Base-by-base conservation (phyloP, 2,797 vertebrate genomes). In the Philypnodon macrostomus region DNA sequence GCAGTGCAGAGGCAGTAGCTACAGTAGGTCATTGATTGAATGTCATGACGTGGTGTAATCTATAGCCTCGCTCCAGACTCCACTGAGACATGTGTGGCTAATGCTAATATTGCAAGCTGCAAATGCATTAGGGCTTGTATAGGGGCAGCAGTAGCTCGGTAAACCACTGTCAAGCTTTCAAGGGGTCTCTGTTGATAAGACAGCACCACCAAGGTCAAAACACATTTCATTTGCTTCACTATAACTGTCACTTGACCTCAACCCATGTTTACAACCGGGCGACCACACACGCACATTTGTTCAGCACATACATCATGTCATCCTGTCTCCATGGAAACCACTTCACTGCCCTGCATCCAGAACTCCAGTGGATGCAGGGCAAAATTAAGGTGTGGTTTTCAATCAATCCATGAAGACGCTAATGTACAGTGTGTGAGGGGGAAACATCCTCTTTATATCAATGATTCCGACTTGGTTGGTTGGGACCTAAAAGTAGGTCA, bases 21-120 rank as follows among this genome's bases (percentile, higher is more conserved):
- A 16, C 40, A 67, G 69, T 64, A 32, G 72, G 53, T 51, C 68
- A 88, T 86, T 15, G 85, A 87, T 82, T 75, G 64, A 53, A 46
- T 55, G 70, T 60, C 77, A 57, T 45, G 52, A 56, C 35, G 48
- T 53, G 68, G 48, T 60, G 75, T 78, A 75, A 86, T 78, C 60
- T 70, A 73, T 65, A 73, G 49, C 48, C 44, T 70, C 68, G 48
- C 39, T 42, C 37, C 42, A 53, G 73, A 66, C 67, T 49, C 68
- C 61, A 63, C 64, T 53, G 53, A 58, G 63, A 77, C 62, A 78
- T 37, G 27, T 71, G 58, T 58, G 36, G 63, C 41, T 80, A 77
- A 85, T 76, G 65, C 80, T 44, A 51, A n/a, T n/a, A n/a, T n/a
- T 51, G 70, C 21, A 51, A 36, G 4, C 35, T 58, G 46, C 49